Percentiles rank a stretch among this genome's conserved stretches.
Conservation (phyloP, 2,888 invertebrate genomes). For the Agrilus cyanescens region DNA sequence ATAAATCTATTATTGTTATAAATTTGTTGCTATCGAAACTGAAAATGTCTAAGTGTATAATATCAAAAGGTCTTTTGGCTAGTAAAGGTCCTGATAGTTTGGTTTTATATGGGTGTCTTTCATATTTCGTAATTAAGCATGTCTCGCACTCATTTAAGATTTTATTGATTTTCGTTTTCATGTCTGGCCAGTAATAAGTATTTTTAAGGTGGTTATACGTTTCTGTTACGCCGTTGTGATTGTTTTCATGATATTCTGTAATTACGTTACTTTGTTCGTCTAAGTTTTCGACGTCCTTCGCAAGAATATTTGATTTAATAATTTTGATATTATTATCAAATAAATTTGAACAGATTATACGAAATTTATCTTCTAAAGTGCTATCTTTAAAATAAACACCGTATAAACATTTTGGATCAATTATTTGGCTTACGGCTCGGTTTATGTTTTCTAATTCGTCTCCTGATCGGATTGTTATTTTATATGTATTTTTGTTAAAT, state of each 20-base stretch:
- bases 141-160: conserved; percentile 4
- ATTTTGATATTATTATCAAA: conserved; percentile 10
- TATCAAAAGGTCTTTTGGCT: conserved; percentile 9
- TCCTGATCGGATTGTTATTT: conserved; percentile 5
- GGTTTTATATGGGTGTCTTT: conserved; percentile 9
- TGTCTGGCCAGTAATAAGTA: conserved; percentile 12
- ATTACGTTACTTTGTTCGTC: conserved; percentile 9
- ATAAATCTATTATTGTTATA: conserved; percentile 11
- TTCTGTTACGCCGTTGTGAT: conserved; percentile 13
- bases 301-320: conserved; percentile 9
- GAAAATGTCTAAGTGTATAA: conserved; percentile 2
- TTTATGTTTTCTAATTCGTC: conserved; percentile 4
- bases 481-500: conserved; percentile 4
- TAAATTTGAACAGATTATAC: conserved; percentile 1
- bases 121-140: conserved; percentile 6
- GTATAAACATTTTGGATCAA: conserved; percentile 9
- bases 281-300: conserved; percentile 9
- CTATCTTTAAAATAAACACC: conserved; percentile 8
- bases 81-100: conserved; percentile 5
- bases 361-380: conserved; percentile 6
- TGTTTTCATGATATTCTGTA: conserved; percentile 10
- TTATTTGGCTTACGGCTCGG: conserved; percentile 3
- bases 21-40: conserved; percentile 8
- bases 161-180: conserved; percentile 15
- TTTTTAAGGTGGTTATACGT: conserved; percentile 9